These are phyloP conservation scores for Lepidurus arcticus DNA, from an alignment of 1,140 invertebrate genomes.

Conservation along the genomic window DNA sequence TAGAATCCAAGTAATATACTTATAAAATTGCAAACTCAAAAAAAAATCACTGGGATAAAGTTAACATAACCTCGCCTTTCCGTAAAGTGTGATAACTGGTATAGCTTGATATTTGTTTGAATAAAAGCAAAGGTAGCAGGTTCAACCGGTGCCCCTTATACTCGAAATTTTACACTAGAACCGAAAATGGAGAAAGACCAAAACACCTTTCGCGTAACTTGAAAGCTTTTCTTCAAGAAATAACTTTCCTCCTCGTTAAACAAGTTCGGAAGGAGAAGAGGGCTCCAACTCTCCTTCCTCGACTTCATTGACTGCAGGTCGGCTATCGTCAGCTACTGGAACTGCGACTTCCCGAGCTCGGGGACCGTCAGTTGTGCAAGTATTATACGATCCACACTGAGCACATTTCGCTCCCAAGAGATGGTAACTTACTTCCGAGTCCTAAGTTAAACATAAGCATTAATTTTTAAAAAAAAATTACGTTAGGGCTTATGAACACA, in stretches of 20 bases:
- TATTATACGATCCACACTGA: slow-evolving; percentile 79
- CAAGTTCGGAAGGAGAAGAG: background rate
- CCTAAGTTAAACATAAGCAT: slow-evolving; percentile 48
- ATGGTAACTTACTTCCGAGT: slow-evolving; percentile 72
- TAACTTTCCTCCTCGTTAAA: background rate
- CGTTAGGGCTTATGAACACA: slow-evolving; percentile 42
- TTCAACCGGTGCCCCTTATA: background rate
- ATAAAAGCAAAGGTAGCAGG: too few relatives aligned
- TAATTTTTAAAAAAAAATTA: slow-evolving; percentile 32
- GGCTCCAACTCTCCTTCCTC: background rate
- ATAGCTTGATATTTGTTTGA: too few relatives aligned
- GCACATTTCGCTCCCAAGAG: slow-evolving; percentile 76
- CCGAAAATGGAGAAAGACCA: background rate
- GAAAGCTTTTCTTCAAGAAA: background rate
- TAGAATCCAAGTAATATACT: too few relatives aligned
- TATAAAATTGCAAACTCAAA: too few relatives aligned
- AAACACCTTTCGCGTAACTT: background rate
- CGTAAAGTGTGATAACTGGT: too few relatives aligned
- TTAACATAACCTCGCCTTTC: too few relatives aligned
- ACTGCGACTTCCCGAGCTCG: background rate
- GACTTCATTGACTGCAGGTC: background rate
- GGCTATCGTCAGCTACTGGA: background rate
- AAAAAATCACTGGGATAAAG: too few relatives aligned
- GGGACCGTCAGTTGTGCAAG: slow-evolving; percentile 51
- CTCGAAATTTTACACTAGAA: background rate